phyloP scores from a whole-genome alignment of 2,797 vertebrate species.

The Caiman crocodilus region DNA sequence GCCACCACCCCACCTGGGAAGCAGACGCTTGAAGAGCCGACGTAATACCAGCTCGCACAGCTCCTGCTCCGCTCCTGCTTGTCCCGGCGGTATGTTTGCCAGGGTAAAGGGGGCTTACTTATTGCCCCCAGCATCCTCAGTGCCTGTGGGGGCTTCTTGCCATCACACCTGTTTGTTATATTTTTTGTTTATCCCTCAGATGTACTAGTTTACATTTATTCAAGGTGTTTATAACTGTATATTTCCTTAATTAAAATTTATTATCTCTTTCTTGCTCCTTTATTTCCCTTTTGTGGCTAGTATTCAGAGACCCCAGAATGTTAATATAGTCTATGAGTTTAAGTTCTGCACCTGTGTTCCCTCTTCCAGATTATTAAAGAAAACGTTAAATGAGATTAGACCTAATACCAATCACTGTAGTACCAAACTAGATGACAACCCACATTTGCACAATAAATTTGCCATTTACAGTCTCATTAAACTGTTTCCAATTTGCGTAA shows the following conservation, averaged over 20 bases:
- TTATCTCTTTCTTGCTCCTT: background rate
- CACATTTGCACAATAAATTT: background rate
- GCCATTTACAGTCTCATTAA: background rate
- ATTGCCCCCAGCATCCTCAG: too few species aligned
- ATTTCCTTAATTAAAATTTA: background rate
- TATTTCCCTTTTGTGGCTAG: background rate
- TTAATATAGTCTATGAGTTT: background rate
- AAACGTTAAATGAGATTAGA: fast-evolving
- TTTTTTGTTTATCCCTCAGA: background rate
- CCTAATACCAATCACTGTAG: background rate
- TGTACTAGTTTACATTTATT: background rate
- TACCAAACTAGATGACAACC: background rate
- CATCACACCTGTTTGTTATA: too few species aligned
- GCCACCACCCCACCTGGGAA: too few species aligned
- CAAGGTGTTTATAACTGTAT: background rate
- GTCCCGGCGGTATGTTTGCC: too few species aligned
- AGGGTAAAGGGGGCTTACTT: too few species aligned
- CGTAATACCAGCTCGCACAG: too few species aligned
- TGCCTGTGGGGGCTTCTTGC: too few species aligned
- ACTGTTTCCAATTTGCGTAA: background rate
- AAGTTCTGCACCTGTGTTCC: too few species aligned
- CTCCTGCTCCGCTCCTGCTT: too few species aligned
- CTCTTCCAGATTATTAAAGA: too few species aligned
- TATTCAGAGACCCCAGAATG: background rate
- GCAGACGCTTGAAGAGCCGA: too few species aligned